Evolutionary conservation across 2,113 vertebrate species (phyloP).

Genomic region (Cyanoramphus novaezelandiae): DNA sequence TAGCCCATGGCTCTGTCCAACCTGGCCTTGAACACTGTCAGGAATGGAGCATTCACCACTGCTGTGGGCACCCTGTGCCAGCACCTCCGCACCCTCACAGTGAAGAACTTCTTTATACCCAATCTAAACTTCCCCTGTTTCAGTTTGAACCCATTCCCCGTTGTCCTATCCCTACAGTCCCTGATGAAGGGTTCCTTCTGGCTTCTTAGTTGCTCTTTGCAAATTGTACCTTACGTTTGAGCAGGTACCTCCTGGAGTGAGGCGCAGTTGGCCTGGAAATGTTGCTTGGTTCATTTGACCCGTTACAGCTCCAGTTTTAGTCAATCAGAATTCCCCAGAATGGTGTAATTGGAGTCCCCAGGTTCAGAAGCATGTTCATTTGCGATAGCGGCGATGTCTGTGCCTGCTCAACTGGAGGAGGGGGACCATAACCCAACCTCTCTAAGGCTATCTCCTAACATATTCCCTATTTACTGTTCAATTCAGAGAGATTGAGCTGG

Average conservation of each 20-base stretch:
- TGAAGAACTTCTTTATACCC: not conserved
- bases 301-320: not conserved
- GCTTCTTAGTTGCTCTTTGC: not conserved
- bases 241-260: not conserved
- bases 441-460: not conserved
- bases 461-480: not conserved
- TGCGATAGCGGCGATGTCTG: rapidly evolving
- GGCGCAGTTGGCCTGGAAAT: not conserved
- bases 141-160: not conserved
- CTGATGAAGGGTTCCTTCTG: not conserved
- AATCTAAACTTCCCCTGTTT: not conserved
- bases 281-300: not conserved
- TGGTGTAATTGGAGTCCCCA: not conserved
- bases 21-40: not conserved
- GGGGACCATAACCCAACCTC: not conserved
- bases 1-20: not conserved
- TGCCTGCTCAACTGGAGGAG: not conserved
- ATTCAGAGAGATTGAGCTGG: not conserved
- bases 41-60: not conserved
- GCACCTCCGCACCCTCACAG: not conserved
- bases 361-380: not conserved
- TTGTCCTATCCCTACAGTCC: not conserved
- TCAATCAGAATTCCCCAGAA: not conserved
- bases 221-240: not conserved
- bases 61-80: not conserved